A percentile compares a stretch with the other conserved stretches of the same genome.
Conservation (phyloP, 2,888 invertebrate species). For the Leucophenga maculata region DNA sequence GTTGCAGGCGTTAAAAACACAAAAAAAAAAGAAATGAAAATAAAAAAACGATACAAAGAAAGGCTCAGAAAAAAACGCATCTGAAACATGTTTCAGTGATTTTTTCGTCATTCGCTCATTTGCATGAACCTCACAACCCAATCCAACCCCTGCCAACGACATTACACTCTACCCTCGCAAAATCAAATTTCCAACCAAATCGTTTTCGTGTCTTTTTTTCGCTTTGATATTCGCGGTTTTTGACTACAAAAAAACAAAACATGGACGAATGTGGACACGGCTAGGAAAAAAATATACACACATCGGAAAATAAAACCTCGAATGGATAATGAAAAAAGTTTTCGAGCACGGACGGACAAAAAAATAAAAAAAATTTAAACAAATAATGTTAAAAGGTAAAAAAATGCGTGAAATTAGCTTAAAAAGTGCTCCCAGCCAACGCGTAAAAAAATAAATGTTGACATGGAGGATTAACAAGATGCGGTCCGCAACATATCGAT, state of each 20-base stretch:
- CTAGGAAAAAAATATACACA: background rate
- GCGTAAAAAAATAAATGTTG: background rate
- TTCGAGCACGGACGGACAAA: background rate
- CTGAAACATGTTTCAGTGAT: constrained; percentile 20
- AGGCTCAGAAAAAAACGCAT: constrained; percentile 2
- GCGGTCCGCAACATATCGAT: constrained; percentile 7
- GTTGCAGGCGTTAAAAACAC: constrained; percentile 38
- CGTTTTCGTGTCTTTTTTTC: background rate
- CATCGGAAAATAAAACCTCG: background rate
- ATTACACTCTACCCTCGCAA: too few relatives aligned
- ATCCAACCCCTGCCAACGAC: too few relatives aligned
- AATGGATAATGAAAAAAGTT: constrained; percentile 21
- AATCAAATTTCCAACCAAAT: background rate
- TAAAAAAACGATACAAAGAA: constrained; percentile 24
- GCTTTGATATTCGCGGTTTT: constrained; percentile 18
- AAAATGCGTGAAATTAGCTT: constrained; percentile 18
- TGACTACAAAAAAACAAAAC: background rate
- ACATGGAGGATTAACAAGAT: background rate
- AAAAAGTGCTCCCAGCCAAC: constrained; percentile 3
- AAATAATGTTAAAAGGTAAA: background rate
- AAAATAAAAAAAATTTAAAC: background rate
- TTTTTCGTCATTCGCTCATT: constrained; percentile 34
- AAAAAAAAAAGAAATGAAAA: background rate
- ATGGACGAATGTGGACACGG: background rate
- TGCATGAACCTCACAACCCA: background rate